These are phyloP conservation scores for Drosophila pseudoananassae DNA, from an alignment of 1,140 invertebrate species.

Conservation along the genomic window DNA sequence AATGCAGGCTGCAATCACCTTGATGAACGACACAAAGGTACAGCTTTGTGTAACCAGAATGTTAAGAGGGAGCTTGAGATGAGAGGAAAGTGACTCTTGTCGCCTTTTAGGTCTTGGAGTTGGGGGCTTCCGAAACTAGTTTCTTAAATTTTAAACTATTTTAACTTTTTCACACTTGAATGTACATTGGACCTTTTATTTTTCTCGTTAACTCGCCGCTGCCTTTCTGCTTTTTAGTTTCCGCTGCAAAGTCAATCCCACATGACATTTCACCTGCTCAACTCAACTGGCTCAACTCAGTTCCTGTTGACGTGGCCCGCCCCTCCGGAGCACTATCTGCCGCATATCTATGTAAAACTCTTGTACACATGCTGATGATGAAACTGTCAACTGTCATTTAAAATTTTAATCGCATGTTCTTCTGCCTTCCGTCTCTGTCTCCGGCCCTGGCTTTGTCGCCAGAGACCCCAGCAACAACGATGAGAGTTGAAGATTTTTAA, in stretches of 20 bases:
- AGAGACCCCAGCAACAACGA: slow-evolving; percentile 12
- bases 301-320: slow-evolving; percentile 31
- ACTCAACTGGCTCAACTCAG: slow-evolving; percentile 23
- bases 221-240: slow-evolving; percentile 36
- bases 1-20: slow-evolving; percentile 3
- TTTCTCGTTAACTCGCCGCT: neutral
- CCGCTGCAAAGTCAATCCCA: slow-evolving; percentile 44
- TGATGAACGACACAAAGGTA: slow-evolving; percentile 21
- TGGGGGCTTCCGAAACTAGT: neutral
- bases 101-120: neutral
- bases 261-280: slow-evolving; percentile 61
- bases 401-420: slow-evolving; percentile 61
- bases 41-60: slow-evolving; percentile 20
- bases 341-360: slow-evolving; percentile 48
- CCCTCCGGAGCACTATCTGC: slow-evolving; percentile 2
- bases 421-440: slow-evolving; percentile 1
- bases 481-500: slow-evolving; percentile 47
- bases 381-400: slow-evolving; percentile 65
- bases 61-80: neutral
- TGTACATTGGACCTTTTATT: neutral
- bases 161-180: neutral
- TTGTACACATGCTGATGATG: slow-evolving; percentile 58
- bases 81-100: slow-evolving; percentile 1
- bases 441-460: slow-evolving; percentile 17
- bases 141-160: neutral